These are phyloP conservation scores for Trididemnum clinides DNA, from an alignment of 23 tunicate species.

Conservation along the genomic window DNA sequence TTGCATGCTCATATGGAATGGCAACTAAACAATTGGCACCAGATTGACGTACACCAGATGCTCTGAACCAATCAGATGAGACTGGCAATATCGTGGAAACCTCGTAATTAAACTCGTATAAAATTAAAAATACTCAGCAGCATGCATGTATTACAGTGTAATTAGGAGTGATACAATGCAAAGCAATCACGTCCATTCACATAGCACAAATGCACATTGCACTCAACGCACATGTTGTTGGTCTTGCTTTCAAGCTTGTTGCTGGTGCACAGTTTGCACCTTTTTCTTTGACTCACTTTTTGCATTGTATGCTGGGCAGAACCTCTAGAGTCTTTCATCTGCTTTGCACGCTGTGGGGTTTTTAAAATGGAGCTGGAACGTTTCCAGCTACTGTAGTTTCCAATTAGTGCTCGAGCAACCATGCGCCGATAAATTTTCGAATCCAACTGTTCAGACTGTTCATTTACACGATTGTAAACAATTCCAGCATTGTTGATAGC, in stretches of 20 bases:
- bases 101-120: too few relatives aligned
- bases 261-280: too few relatives aligned
- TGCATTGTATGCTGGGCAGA: background rate
- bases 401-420: background rate
- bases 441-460: background rate
- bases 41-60: too few relatives aligned
- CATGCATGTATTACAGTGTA: background rate
- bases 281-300: background rate
- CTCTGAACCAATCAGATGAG: too few relatives aligned
- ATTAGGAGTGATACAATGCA: background rate
- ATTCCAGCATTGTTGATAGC: background rate
- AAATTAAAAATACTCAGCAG: too few relatives aligned
- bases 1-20: too few relatives aligned
- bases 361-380: background rate
- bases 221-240: background rate
- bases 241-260: background rate
- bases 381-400: background rate
- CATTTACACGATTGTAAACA: background rate
- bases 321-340: background rate
- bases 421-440: background rate
- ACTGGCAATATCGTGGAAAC: too few relatives aligned
- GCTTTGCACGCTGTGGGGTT: background rate
- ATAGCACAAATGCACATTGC: too few relatives aligned
- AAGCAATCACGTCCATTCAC: background rate
- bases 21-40: too few relatives aligned